Evolutionary conservation across 1,140 invertebrate genomes (phyloP).

Genomic region (Pogonus chalceus): DNA sequence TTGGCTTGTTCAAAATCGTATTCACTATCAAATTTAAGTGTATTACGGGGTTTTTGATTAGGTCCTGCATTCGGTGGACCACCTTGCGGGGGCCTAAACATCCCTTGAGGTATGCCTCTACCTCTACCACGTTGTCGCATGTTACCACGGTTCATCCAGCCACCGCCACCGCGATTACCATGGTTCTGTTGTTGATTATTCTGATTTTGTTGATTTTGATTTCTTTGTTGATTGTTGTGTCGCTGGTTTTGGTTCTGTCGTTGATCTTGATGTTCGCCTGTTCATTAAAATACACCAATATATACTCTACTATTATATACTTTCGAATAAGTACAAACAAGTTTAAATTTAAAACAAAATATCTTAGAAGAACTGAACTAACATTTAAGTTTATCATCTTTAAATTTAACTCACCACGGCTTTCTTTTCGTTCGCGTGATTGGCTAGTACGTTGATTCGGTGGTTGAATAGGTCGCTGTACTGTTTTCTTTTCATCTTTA

Average conservation of each 20-base stretch:
- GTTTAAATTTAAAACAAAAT: slow-evolving; percentile 5
- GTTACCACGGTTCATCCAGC: slow-evolving; percentile 33
- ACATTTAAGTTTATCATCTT: too few species aligned
- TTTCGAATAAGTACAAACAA: slow-evolving; percentile 3
- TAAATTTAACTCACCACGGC: slow-evolving; percentile 26
- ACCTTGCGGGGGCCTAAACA: slow-evolving; percentile 31
- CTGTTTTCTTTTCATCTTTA: slow-evolving; percentile 28
- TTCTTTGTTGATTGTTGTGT: slow-evolving; percentile 28
- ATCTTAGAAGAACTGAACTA: slow-evolving; percentile 13
- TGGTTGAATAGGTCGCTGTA: slow-evolving; percentile 28
- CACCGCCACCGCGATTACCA: slow-evolving; percentile 11
- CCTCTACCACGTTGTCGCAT: slow-evolving; percentile 32
- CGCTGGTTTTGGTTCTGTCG: slow-evolving; percentile 34
- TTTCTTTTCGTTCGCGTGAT: slow-evolving; percentile 26
- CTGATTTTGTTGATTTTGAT: slow-evolving; percentile 25
- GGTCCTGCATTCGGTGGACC: slow-evolving; percentile 36
- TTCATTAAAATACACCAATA: slow-evolving; percentile 9
- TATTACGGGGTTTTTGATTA: slow-evolving; percentile 47
- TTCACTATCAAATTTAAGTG: slow-evolving; percentile 87
- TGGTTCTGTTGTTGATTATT: slow-evolving; percentile 29
- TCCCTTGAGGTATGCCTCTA: slow-evolving; percentile 39
- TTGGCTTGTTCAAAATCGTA: slow-evolving; percentile 98
- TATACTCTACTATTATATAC: slow-evolving; percentile 11
- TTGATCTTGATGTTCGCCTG: slow-evolving; percentile 27
- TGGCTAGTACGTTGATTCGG: slow-evolving; percentile 21